Conservation (phyloP, 2,888 invertebrate genomes). For the Nysson spinosus region DNA sequence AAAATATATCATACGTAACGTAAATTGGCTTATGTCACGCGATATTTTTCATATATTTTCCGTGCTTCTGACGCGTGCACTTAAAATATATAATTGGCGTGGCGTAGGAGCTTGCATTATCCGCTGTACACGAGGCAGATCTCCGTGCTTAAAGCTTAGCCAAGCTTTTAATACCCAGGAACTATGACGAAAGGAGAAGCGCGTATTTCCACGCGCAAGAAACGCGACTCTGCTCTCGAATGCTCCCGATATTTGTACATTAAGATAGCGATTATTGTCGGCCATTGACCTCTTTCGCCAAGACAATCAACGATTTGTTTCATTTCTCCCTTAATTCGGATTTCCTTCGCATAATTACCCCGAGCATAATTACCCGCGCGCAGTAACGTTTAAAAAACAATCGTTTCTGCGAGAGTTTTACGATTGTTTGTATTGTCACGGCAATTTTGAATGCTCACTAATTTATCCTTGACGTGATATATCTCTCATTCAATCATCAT, state of each 20-base stretch:
- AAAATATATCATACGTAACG: no score
- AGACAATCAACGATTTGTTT: slow-evolving; percentile 50
- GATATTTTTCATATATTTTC: background rate
- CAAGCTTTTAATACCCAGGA: slow-evolving; percentile 24
- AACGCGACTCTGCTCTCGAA: slow-evolving; percentile 6
- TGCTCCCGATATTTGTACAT: slow-evolving; percentile 26
- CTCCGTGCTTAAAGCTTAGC: background rate
- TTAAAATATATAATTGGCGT: slow-evolving; percentile 36
- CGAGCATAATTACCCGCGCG: no score
- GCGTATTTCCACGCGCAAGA: slow-evolving; percentile 1
- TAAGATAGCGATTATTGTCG: slow-evolving; percentile 32
- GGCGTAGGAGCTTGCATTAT: slow-evolving; percentile 14
- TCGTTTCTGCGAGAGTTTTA: no score
- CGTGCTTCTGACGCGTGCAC: slow-evolving; percentile 7
- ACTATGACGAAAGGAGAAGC: background rate
- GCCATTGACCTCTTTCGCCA: slow-evolving; percentile 40
- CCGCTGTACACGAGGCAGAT: slow-evolving; percentile 4
- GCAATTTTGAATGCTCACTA: no score
- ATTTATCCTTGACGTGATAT: no score
- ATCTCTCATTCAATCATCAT: no score
- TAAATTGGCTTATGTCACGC: no score
- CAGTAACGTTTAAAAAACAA: no score
- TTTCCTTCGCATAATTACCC: slow-evolving; percentile 23
- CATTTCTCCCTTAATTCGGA: slow-evolving; percentile 45
- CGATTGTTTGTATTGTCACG: no score